phyloP scores from a whole-genome alignment of 2,888 invertebrate species.

The Drosophila tanythrix region DNA sequence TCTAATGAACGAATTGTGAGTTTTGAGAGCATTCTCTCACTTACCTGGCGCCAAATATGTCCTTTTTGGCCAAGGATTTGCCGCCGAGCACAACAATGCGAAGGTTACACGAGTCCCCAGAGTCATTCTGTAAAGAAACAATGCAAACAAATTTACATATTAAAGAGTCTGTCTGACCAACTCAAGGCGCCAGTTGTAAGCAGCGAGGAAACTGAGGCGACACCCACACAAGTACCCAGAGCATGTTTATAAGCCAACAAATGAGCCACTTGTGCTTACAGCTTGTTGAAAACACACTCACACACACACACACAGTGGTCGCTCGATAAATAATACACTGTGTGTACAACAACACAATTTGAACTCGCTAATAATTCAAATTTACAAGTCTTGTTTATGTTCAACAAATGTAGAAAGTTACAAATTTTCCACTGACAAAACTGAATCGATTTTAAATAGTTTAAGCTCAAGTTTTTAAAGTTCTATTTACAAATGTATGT shows the following conservation, averaged over 20 bases:
- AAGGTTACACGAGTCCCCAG: slow-evolving; percentile 90
- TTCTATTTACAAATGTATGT: background rate
- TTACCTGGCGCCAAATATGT: slow-evolving; percentile 99
- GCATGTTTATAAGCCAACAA: slow-evolving; percentile 25
- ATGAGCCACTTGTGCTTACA: slow-evolving; percentile 50
- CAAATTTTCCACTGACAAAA: background rate
- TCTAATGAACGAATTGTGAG: background rate
- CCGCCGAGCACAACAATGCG: slow-evolving; percentile 94
- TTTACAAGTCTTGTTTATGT: background rate
- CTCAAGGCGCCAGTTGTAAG: background rate
- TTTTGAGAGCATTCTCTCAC: slow-evolving; percentile 13
- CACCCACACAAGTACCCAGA: background rate
- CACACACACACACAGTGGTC: background rate
- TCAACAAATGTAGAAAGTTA: background rate
- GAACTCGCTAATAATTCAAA: background rate
- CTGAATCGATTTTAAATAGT: background rate
- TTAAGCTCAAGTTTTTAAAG: background rate
- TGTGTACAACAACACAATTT: background rate
- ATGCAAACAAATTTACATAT: slow-evolving; percentile 31
- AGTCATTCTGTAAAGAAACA: slow-evolving; percentile 88
- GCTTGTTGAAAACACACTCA: slow-evolving; percentile 2
- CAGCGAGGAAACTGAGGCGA: background rate
- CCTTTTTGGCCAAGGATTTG: slow-evolving; percentile 97
- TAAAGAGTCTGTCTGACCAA: slow-evolving; percentile 5
- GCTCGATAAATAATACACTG: background rate